Evolutionary conservation across 1,140 invertebrate species (phyloP).

Genomic region (Micrasema minimum): DNA sequence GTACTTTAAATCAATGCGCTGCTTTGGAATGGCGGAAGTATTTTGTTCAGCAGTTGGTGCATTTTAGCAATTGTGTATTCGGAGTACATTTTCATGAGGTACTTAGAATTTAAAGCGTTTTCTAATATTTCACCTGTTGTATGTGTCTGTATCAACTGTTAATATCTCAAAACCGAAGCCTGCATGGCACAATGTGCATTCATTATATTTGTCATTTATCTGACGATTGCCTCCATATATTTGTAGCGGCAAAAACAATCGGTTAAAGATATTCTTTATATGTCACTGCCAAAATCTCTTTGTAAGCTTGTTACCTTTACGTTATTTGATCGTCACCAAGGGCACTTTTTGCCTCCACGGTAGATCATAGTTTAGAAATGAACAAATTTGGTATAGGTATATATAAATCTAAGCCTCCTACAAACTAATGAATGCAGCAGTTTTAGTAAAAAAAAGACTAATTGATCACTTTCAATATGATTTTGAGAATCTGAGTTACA

Average conservation of each 20-base stretch:
- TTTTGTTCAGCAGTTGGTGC: constrained; percentile 21
- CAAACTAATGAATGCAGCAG: neutral
- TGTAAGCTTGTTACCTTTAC: constrained; percentile 51
- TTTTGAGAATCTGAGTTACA: neutral
- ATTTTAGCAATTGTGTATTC: constrained; percentile 42
- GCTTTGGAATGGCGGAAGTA: neutral
- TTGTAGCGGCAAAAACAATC: constrained; percentile 49
- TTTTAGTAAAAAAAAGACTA: neutral
- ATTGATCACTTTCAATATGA: constrained; percentile 2
- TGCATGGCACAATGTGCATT: constrained; percentile 44
- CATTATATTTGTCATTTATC: constrained; percentile 5
- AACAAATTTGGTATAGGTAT: neutral
- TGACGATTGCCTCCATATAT: constrained; percentile 37
- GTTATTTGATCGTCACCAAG: constrained; percentile 25
- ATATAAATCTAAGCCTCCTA: no score
- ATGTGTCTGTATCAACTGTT: constrained; percentile 38
- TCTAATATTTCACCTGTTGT: constrained; percentile 17
- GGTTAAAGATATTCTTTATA: constrained; percentile 46
- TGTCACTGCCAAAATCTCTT: constrained; percentile 53
- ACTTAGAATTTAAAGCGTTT: constrained; percentile 40
- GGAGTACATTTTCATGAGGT: constrained; percentile 42
- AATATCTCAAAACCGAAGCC: constrained; percentile 25
- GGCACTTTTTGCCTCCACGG: constrained; percentile 30
- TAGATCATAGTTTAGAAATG: constrained; percentile 35
- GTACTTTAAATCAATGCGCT: neutral